These are phyloP conservation scores for Heliconius eleuchia DNA, from an alignment of 1,140 invertebrate species.

Conservation along the genomic window DNA sequence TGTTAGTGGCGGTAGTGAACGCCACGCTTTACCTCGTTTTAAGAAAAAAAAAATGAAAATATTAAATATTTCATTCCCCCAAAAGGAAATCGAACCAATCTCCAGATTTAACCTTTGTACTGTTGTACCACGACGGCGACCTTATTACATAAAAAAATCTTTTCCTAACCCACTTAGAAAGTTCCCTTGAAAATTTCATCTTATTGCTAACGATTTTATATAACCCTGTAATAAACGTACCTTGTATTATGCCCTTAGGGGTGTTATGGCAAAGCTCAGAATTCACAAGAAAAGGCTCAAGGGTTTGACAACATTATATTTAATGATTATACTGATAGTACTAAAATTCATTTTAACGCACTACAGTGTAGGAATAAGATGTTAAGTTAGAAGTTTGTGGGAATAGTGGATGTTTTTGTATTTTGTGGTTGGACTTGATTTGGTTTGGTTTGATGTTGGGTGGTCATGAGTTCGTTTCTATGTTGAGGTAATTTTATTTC, in stretches of 20 bases:
- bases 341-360: constrained; percentile 32
- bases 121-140: too few relatives aligned
- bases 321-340: constrained; percentile 33
- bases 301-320: constrained; percentile 41
- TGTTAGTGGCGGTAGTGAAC: too few relatives aligned
- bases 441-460: too few relatives aligned
- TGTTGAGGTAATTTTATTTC: too few relatives aligned
- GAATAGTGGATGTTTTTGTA: neutral
- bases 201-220: constrained; percentile 37
- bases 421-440: neutral
- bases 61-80: too few relatives aligned
- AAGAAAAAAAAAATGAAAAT: too few relatives aligned
- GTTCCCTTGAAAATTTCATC: constrained; percentile 20
- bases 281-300: constrained; percentile 33
- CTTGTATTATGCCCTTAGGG: constrained; percentile 37
- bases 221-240: constrained; percentile 35
- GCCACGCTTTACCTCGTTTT: too few relatives aligned
- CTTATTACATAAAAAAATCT: neutral
- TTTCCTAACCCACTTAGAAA: constrained; percentile 23
- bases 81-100: neutral
- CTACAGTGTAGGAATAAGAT: neutral
- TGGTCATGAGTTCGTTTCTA: too few relatives aligned
- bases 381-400: neutral
- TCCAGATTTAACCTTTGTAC: neutral
- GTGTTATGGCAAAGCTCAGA: constrained; percentile 31